Conservation (phyloP, 2,797 vertebrate species). For the Thamnophis elegans region DNA sequence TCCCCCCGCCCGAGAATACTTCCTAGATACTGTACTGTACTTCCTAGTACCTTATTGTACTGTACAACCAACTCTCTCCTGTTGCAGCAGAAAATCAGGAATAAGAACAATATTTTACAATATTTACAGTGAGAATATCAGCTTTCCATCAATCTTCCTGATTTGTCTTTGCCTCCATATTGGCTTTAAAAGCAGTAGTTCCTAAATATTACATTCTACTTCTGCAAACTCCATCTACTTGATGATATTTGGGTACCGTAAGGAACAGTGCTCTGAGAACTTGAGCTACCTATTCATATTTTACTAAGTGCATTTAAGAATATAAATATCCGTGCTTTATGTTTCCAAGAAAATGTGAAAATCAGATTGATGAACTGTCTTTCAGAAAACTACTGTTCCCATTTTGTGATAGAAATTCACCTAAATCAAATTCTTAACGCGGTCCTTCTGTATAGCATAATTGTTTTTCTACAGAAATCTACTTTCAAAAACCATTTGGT, state of each 20-base stretch:
- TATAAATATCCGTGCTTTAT: neutral
- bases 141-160: neutral
- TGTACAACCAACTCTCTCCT: neutral
- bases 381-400: neutral
- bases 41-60: neutral
- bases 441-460: neutral
- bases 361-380: neutral
- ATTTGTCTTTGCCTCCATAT: neutral
- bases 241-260: neutral
- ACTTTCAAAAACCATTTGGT: neutral
- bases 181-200: neutral
- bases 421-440: neutral
- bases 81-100: neutral
- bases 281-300: neutral
- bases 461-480: neutral
- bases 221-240: neutral
- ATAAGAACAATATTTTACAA: neutral
- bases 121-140: neutral
- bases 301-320: neutral
- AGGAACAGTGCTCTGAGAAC: neutral
- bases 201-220: neutral
- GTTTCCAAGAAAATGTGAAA: neutral
- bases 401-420: neutral
- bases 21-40: neutral
- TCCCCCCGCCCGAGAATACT: neutral